These are phyloP conservation scores for Eubasilissa splendida DNA, from an alignment of 2,888 invertebrate genomes.

Conservation along the genomic window DNA sequence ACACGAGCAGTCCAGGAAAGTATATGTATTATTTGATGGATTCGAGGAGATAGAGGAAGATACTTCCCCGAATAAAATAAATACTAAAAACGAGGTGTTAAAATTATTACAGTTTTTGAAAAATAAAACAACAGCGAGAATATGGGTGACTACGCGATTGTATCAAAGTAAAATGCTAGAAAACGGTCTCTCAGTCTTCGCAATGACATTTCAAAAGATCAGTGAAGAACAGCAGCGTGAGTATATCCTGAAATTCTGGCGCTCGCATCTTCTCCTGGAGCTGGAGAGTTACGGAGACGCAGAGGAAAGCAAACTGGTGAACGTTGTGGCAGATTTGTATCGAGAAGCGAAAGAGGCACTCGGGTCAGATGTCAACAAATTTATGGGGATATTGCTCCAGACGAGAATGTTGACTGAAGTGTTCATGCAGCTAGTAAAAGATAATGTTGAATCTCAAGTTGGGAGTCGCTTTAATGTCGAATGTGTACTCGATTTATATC, in stretches of 20 bases:
- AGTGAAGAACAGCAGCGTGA: background rate
- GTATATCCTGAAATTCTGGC: background rate
- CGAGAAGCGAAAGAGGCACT: background rate
- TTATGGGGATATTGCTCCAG: slow-evolving; percentile 3
- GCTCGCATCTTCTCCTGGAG: background rate
- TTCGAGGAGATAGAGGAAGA: background rate
- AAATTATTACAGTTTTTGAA: background rate
- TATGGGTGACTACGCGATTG: background rate
- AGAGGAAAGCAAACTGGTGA: background rate
- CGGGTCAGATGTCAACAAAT: background rate
- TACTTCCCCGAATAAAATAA: background rate
- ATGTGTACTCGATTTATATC: background rate
- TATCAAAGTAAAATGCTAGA: background rate
- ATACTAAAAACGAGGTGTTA: background rate
- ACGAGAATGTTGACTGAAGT: background rate
- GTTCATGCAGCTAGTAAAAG: background rate
- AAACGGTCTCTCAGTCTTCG: background rate
- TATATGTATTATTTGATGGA: background rate
- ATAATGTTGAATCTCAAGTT: background rate
- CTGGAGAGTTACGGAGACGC: background rate
- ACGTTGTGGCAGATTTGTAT: background rate
- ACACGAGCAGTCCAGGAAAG: background rate
- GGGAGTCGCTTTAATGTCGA: background rate
- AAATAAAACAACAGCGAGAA: background rate
- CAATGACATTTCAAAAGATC: background rate